Evolutionary conservation across 1,140 invertebrate genomes (phyloP).

Genomic region (Drosophila elegans): DNA sequence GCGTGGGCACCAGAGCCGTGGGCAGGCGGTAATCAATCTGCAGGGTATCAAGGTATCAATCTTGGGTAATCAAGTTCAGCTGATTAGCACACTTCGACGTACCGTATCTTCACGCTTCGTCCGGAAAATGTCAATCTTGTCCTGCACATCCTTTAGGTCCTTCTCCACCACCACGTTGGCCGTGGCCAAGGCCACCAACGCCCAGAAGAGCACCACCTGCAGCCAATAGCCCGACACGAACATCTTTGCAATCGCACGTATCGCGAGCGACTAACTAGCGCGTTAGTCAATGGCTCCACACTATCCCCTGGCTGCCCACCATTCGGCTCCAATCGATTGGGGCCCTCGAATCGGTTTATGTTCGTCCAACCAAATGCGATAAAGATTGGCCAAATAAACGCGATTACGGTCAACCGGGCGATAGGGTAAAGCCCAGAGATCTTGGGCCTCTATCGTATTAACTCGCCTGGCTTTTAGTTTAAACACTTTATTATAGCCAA

Average conservation of each 20-base stretch:
- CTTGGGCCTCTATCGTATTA: neutral
- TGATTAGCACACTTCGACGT: slow-evolving; percentile 3
- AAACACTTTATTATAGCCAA: neutral
- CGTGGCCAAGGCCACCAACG: slow-evolving; percentile 75
- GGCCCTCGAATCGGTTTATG: slow-evolving; percentile 50
- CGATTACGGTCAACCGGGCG: slow-evolving; percentile 21
- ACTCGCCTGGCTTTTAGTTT: neutral
- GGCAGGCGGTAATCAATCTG: slow-evolving; percentile 88
- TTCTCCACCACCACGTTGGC: slow-evolving; percentile 81
- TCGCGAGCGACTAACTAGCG: slow-evolving; percentile 51
- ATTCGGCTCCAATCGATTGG: slow-evolving; percentile 28
- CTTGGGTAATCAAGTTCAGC: neutral
- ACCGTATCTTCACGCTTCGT: slow-evolving; percentile 36
- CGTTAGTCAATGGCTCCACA: slow-evolving; percentile 1
- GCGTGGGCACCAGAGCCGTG: slow-evolving; percentile 87
- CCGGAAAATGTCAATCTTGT: slow-evolving; percentile 54
- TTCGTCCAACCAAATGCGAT: slow-evolving; percentile 24
- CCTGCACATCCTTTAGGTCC: slow-evolving; percentile 54
- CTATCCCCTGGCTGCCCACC: slow-evolving; percentile 27
- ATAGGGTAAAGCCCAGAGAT: slow-evolving; percentile 12
- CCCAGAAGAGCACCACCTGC: slow-evolving; percentile 48
- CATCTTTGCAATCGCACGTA: slow-evolving; percentile 58
- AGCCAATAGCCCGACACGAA: slow-evolving; percentile 29
- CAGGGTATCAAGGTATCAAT: no score
- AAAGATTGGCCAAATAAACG: slow-evolving; percentile 22